phyloP scores from a whole-genome alignment of 53 echinoderm and acorn worm genomes.

The Temnopleurus reevesii region DNA sequence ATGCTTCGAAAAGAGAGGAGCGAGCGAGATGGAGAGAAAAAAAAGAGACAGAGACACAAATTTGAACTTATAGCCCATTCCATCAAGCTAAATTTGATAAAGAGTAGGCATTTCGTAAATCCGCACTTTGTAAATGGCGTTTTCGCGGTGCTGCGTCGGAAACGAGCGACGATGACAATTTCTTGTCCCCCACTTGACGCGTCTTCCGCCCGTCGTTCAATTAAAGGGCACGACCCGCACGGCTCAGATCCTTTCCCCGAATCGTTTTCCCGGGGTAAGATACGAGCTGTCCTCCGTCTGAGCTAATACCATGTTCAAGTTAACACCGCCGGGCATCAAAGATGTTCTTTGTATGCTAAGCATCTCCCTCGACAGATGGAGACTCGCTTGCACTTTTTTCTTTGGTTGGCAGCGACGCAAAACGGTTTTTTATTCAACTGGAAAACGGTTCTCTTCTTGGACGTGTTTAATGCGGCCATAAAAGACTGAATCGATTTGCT shows the following conservation, averaged over 20 bases:
- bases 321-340: conserved; percentile 19
- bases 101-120: conserved; percentile 11
- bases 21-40: not conserved
- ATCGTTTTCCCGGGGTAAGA: conserved; percentile 16
- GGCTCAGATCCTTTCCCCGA: not conserved
- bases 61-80: conserved; percentile 19
- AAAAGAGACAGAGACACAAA: not conserved
- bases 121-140: not conserved
- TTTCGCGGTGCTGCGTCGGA: not conserved
- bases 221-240: conserved; percentile 43
- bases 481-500: conserved; percentile 15
- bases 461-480: not conserved
- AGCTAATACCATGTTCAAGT: conserved; percentile 22
- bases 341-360: conserved; percentile 39
- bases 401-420: not conserved
- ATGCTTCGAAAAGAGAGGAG: not conserved
- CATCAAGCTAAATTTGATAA: conserved; percentile 30
- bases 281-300: not conserved
- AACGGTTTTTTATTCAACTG: too few species aligned
- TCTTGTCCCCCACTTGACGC: not conserved
- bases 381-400: not conserved
- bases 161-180: not conserved
- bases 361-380: conserved; percentile 31
- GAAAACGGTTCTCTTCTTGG: too few species aligned
- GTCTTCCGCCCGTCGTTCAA: conserved; percentile 11